Evolutionary conservation across 2,113 vertebrate genomes (phyloP).

Genomic region (Phocoena phocoena): DNA sequence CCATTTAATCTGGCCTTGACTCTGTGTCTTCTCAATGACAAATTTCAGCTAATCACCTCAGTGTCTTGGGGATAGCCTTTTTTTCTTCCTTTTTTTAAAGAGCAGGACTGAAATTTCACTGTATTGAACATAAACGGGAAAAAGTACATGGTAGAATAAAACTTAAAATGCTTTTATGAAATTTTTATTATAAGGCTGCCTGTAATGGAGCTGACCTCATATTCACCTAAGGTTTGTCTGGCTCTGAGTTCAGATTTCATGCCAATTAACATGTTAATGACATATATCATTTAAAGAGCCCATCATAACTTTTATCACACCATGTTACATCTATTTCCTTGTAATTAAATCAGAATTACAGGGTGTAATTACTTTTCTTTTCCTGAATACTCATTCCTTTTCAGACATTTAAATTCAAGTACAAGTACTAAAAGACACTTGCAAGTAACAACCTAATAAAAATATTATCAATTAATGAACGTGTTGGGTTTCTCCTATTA

Average conservation of each 20-base stretch:
- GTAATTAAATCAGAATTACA: constrained; percentile 73
- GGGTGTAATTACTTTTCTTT: constrained; percentile 70
- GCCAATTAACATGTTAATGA: constrained; percentile 80
- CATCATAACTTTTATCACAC: constrained; percentile 77
- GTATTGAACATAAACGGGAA: not conserved
- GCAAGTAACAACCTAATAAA: constrained; percentile 75
- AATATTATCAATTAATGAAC: constrained; percentile 68
- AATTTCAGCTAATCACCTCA: not conserved
- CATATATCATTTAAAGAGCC: constrained; percentile 80
- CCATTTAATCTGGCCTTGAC: not conserved
- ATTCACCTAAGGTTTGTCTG: constrained; percentile 73
- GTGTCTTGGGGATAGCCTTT: not conserved
- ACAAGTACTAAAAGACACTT: constrained; percentile 57
- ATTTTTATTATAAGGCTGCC: constrained; percentile 48
- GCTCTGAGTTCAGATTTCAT: constrained; percentile 76
- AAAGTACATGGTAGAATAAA: constrained; percentile 38
- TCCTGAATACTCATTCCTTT: constrained; percentile 59
- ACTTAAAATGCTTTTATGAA: constrained; percentile 51
- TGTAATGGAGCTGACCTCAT: constrained; percentile 67
- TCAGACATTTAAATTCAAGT: constrained; percentile 74
- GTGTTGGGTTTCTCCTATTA: constrained; percentile 31
- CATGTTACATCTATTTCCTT: constrained; percentile 67
- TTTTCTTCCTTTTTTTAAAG: not conserved
- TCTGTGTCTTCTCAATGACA: not conserved
- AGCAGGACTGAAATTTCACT: constrained; percentile 42